A percentile compares a stretch with the other conserved stretches of the same genome.
These are phyloP conservation scores for Heliconius charithonia DNA, from an alignment of 2,888 invertebrate species.

Conservation along the genomic window DNA sequence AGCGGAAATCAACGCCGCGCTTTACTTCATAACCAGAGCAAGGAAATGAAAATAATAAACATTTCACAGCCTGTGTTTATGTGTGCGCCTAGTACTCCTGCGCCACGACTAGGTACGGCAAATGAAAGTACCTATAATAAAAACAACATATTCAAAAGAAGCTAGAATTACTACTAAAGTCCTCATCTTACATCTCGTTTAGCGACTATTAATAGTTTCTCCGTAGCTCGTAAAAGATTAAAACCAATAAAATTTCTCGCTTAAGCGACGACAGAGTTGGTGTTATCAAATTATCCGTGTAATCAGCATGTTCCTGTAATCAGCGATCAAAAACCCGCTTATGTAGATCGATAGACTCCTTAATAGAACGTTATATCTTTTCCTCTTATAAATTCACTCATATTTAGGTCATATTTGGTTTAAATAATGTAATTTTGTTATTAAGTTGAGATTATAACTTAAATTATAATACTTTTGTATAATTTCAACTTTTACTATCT, in stretches of 20 bases:
- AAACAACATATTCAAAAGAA: too few species aligned
- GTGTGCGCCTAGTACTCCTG: too few species aligned
- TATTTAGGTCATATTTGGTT: neutral
- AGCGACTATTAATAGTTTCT: conserved; percentile 11
- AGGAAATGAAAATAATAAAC: neutral
- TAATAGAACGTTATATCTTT: conserved; percentile 4
- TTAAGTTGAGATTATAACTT: too few species aligned
- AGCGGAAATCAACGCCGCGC: too few species aligned
- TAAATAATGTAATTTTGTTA: too few species aligned
- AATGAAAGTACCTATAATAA: too few species aligned
- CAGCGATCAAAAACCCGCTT: conserved; percentile 28
- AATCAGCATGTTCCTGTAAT: conserved; percentile 32
- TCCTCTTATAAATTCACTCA: neutral
- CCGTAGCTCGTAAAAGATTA: conserved; percentile 33
- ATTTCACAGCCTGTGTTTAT: too few species aligned
- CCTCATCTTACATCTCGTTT: neutral
- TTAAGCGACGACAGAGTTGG: conserved; percentile 20
- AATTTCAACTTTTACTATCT: too few species aligned
- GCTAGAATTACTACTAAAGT: too few species aligned
- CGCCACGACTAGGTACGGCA: too few species aligned
- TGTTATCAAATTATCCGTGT: conserved; percentile 38
- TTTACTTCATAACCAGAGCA: too few species aligned
- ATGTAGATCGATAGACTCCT: conserved; percentile 4
- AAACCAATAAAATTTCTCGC: conserved; percentile 26
- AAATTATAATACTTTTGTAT: too few species aligned